Evolutionary conservation across 2,797 vertebrate species (phyloP).

Genomic region (Urosaurus nigricauda): DNA sequence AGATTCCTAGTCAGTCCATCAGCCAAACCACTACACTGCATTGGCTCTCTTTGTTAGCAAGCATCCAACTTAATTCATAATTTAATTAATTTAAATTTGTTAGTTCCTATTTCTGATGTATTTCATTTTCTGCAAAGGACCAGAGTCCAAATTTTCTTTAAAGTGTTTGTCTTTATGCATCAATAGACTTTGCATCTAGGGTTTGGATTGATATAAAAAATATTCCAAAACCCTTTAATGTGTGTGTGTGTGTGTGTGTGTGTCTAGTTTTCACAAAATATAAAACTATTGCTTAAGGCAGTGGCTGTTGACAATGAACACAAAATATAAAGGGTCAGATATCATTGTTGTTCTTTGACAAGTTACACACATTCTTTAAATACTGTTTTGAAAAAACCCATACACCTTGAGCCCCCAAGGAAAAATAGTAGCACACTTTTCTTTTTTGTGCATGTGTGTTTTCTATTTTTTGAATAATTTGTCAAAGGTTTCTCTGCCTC

Average conservation of each 20-base stretch:
- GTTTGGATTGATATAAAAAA: not conserved
- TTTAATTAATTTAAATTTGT: no score
- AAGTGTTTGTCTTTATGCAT: not conserved
- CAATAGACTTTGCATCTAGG: not conserved
- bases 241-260: not conserved
- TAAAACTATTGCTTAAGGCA: not conserved
- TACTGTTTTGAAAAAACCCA: conserved; percentile 23
- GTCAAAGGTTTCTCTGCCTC: conserved; percentile 9
- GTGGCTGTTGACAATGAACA: not conserved
- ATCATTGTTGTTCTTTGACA: not conserved
- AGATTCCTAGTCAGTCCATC: no score
- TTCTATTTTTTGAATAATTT: conserved; percentile 67
- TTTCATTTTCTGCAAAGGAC: not conserved
- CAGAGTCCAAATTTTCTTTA: not conserved
- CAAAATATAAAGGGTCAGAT: not conserved
- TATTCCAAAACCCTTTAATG: not conserved
- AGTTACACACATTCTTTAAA: conserved; percentile 5
- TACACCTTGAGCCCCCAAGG: conserved; percentile 6
- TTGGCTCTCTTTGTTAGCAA: no score
- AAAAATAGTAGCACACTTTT: conserved; percentile 47
- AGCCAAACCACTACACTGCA: no score
- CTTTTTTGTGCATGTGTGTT: conserved; percentile 29
- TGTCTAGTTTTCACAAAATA: not conserved
- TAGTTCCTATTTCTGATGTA: no score
- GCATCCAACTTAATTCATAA: no score